Conservation (phyloP, 2,797 vertebrate genomes). For the Spinus olivaceus region DNA sequence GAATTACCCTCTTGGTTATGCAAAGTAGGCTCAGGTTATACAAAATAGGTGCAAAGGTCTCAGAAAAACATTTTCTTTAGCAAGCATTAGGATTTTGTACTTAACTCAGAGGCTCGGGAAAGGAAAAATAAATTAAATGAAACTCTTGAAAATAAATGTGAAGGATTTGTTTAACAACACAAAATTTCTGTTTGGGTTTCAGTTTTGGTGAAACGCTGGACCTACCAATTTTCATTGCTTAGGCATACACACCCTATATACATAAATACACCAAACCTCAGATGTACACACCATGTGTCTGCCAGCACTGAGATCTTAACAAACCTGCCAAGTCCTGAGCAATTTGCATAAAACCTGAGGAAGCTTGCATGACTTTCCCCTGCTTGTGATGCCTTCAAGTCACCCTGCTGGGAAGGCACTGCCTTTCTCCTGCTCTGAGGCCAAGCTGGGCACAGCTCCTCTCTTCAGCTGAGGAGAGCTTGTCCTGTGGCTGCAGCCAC, state of each 20-base stretch:
- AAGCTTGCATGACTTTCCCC: neutral
- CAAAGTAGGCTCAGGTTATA: neutral
- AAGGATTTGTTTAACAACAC: neutral
- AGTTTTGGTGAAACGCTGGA: neutral
- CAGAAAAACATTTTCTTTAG: neutral
- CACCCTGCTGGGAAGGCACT: neutral
- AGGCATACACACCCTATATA: neutral
- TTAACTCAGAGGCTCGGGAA: neutral
- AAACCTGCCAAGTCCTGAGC: neutral
- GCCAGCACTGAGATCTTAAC: neutral
- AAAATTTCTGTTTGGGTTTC: neutral
- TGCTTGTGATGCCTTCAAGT: neutral
- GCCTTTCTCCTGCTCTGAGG: neutral
- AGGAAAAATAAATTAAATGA: neutral
- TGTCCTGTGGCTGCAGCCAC: neutral
- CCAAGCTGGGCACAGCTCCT: neutral
- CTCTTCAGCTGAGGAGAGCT: neutral
- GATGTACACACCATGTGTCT: neutral
- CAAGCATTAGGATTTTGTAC: neutral
- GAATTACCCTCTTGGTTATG: neutral
- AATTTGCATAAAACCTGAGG: neutral
- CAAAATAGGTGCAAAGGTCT: neutral
- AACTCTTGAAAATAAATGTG: neutral
- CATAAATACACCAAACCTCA: neutral
- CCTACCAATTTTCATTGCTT: neutral